Evolutionary conservation across 1,140 invertebrate species (phyloP).

Genomic region (Pseudachorutes palmiensis): DNA sequence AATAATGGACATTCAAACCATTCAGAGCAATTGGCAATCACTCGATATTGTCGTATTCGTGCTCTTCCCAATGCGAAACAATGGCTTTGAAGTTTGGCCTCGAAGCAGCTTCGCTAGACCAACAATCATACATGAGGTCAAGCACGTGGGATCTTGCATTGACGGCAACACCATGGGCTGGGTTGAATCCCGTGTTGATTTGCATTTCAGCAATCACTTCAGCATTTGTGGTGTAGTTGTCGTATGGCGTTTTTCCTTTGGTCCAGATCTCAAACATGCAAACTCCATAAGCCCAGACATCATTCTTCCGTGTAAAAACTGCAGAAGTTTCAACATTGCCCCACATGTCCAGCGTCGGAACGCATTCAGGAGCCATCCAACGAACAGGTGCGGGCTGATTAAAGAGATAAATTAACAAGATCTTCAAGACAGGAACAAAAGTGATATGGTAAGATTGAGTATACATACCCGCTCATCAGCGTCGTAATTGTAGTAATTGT

Average conservation of each 20-base stretch:
- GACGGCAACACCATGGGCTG: neutral
- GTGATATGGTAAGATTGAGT: neutral
- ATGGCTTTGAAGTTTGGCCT: slow-evolving; percentile 9
- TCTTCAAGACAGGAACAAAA: neutral
- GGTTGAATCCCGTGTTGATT: too few species aligned
- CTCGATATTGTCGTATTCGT: slow-evolving; percentile 4
- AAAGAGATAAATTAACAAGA: neutral
- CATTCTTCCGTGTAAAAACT: slow-evolving; percentile 6
- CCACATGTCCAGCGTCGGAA: neutral
- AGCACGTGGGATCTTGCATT: neutral
- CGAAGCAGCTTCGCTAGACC: neutral
- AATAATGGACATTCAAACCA: too few species aligned
- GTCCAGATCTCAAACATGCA: slow-evolving; percentile 2
- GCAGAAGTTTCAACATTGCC: neutral
- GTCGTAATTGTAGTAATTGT: neutral
- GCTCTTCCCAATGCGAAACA: neutral
- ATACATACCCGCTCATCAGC: neutral
- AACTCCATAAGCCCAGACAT: slow-evolving; percentile 12
- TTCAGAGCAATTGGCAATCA: too few species aligned
- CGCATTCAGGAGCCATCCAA: slow-evolving; percentile 5
- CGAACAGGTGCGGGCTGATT: neutral
- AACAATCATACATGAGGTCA: neutral
- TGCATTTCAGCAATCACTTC: too few species aligned
- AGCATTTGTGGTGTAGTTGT: neutral
- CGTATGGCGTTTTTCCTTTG: neutral